Evolutionary conservation across 2,797 vertebrate genomes (phyloP).

Genomic region (Clarias laeviceps): DNA sequence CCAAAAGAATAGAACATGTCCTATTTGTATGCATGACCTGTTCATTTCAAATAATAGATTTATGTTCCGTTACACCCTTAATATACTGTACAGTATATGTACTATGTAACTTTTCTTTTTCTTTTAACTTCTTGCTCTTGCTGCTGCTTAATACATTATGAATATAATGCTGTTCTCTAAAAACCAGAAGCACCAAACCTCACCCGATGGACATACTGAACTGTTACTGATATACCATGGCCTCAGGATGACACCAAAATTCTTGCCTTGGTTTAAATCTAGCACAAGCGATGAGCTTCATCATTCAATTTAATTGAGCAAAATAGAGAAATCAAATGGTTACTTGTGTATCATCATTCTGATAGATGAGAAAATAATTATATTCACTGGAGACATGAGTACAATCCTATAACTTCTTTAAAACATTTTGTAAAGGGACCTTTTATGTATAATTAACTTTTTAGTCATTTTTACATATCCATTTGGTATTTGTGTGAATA

Average conservation of each 20-base stretch:
- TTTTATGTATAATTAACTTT: no score
- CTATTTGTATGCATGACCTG: background rate
- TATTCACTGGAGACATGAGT: background rate
- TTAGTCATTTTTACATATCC: no score
- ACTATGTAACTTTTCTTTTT: constrained; percentile 32
- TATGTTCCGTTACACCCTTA: background rate
- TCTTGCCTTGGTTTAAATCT: background rate
- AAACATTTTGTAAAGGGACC: background rate
- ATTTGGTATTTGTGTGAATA: no score
- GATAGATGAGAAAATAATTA: background rate
- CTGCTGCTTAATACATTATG: constrained; percentile 45
- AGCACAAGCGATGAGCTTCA: background rate
- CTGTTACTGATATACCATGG: background rate
- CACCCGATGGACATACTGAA: constrained; percentile 24
- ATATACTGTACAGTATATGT: background rate
- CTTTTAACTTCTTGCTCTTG: background rate
- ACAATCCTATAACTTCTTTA: background rate
- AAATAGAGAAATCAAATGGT: background rate
- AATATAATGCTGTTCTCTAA: constrained; percentile 20
- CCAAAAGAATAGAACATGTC: background rate
- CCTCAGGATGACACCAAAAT: constrained; percentile 25
- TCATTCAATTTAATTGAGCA: background rate
- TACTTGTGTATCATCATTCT: background rate
- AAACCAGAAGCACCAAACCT: constrained; percentile 15
- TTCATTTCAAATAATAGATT: background rate